A percentile compares a stretch with the other conserved stretches of the same genome.
Evolutionary conservation across 1,140 invertebrate species (phyloP).

Genomic region (Dinoponera quadriceps): DNA sequence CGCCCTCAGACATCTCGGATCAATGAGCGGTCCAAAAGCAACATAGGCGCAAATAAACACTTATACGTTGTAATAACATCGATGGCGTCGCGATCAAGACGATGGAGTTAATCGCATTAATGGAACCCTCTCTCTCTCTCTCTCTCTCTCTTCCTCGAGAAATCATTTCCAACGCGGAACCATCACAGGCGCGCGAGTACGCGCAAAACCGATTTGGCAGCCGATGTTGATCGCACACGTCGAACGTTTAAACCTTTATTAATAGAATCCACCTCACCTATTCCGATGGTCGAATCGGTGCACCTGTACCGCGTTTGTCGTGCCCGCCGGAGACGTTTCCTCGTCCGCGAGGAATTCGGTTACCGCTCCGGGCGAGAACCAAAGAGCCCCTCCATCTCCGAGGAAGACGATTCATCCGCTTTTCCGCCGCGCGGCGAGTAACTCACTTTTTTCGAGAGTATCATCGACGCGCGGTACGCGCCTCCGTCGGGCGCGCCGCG

Average conservation of each 20-base stretch:
- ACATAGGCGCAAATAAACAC: conserved; percentile 11
- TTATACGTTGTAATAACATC: neutral
- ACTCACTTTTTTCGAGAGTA: neutral
- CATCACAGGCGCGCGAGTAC: neutral
- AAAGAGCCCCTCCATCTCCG: neutral
- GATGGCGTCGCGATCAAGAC: conserved; percentile 2
- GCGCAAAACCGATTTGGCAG: conserved; percentile 66
- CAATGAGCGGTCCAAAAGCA: conserved; percentile 26
- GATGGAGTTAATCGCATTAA: conserved; percentile 12
- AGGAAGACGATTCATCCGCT: conserved; percentile 8
- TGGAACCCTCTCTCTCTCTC: neutral
- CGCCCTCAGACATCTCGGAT: conserved; percentile 26
- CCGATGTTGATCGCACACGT: conserved; percentile 53
- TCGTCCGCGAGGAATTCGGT: neutral
- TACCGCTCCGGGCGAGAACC: no score
- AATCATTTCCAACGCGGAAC: conserved; percentile 16
- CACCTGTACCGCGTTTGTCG: conserved; percentile 66
- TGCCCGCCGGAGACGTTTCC: neutral
- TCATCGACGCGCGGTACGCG: neutral
- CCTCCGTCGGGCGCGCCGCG: neutral
- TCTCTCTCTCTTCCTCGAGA: no score
- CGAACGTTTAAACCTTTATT: conserved; percentile 68
- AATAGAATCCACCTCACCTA: conserved; percentile 69
- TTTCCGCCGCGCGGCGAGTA: conserved; percentile 3
- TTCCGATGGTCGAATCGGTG: conserved; percentile 64